Base-by-base conservation (phyloP, 2,888 invertebrate genomes). In the Carpatolechia fugitivella region DNA sequence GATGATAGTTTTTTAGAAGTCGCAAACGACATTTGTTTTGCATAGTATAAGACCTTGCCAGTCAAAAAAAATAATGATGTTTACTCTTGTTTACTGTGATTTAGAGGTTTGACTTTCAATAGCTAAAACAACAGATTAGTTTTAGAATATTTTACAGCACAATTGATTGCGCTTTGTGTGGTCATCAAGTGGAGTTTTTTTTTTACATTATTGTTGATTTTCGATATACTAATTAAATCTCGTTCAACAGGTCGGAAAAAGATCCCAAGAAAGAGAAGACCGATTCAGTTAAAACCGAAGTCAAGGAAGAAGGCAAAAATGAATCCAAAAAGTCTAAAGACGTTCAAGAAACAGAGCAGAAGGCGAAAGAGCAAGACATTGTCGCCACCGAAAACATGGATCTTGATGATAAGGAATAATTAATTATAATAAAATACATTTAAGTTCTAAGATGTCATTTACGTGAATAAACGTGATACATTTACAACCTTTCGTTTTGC, bases 341-440 rank as follows among this genome's bases (percentile, higher is more conserved):
- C 11, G 6, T 41, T 11, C 61, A 62, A 51, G 49, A 57, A 2
- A 49, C 49, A 33, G 57, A 65, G 41, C 62, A 64, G 11, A 59
- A 59, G 29, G 67, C 69, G 1, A 62, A 63, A 24, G 63, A 63
- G 44, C 62, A 49, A 46, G 82, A 82, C 40, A 70, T 68, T 14
- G 66, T 66, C n/a, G 63, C 68, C 1, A 59, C 77, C 1, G 80
- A 80, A 50, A 79, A 76, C 55, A 83, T 83, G 82, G 82, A 83
- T 13, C 60, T 83, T 56, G 82, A 80, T 55, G 81, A 82, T 59
- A 81, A 77, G 65, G 76, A 82, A 73, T 80, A 74, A 46, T 16
- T 24, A 24, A 10, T 35, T 18, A 16, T 3, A 24, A 24, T 6
- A 4, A 24, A 24, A 24, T 24, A 24, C 24, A 24, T 24, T 6